A percentile compares a stretch with the other conserved stretches of the same genome.
These are phyloP conservation scores for Galemys pyrenaicus DNA, from an alignment of 2,113 vertebrate species.

Conservation along the genomic window DNA sequence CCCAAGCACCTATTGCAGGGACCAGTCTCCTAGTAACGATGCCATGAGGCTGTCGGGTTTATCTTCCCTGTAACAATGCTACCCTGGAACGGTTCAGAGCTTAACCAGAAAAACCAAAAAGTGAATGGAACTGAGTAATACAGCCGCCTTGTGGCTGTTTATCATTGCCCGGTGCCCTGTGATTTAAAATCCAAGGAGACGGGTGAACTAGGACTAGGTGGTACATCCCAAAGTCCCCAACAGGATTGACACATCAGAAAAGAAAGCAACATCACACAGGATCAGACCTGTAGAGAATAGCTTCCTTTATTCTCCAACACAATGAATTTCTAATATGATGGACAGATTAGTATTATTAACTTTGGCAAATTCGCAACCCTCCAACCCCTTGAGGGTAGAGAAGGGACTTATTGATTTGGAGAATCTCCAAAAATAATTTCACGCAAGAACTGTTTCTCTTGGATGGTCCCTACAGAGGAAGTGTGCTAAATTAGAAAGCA, in stretches of 20 bases:
- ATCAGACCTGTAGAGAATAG: conserved; percentile 17
- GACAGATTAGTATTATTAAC: conserved; percentile 77
- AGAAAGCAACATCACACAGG: neutral
- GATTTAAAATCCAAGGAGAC: conserved; percentile 23
- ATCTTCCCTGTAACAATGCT: neutral
- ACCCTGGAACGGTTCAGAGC: neutral
- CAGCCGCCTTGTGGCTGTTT: neutral
- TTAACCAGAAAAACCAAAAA: neutral
- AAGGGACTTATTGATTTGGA: conserved; percentile 75
- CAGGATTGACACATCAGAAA: neutral
- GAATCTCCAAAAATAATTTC: conserved; percentile 75
- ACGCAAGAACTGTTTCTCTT: conserved; percentile 70
- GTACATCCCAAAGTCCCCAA: neutral
- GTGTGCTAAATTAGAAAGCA: conserved; percentile 71
- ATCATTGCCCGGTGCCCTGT: neutral
- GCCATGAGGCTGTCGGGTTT: neutral
- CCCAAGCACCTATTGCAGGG: neutral
- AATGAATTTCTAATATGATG: conserved; percentile 70
- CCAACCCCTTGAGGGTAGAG: conserved; percentile 55
- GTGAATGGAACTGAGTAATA: neutral
- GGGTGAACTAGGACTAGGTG: neutral
- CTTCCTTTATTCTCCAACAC: conserved; percentile 58
- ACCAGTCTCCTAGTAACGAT: neutral
- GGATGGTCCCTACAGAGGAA: conserved; percentile 72
- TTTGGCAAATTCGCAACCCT: conserved; percentile 72